These are phyloP conservation scores for Agrotis puta DNA, from an alignment of 2,888 invertebrate species.

Conservation along the genomic window DNA sequence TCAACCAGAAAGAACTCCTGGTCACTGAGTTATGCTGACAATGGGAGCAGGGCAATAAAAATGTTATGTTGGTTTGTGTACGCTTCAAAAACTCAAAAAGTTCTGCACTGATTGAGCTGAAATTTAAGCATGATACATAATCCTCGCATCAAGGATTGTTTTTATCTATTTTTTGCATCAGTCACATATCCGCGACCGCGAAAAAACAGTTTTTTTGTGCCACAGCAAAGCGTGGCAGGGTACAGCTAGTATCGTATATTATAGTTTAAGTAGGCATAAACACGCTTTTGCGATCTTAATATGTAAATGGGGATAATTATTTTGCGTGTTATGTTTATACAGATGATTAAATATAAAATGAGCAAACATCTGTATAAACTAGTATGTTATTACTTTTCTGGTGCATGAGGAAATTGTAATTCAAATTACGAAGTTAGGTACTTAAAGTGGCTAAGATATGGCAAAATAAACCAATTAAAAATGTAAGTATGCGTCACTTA, in stretches of 20 bases:
- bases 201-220: no score
- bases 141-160: no score
- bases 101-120: no score
- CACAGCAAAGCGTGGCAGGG: no score
- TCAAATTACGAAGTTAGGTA: background rate
- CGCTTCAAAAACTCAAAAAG: no score
- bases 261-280: background rate
- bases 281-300: background rate
- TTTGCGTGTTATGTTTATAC: conserved; percentile 8
- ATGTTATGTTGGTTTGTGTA: no score
- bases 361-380: conserved; percentile 9
- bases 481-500: background rate
- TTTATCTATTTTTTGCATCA: no score
- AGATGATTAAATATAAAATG: background rate
- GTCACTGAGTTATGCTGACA: no score
- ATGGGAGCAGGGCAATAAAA: no score
- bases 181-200: no score
- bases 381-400: background rate
- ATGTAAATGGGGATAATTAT: background rate
- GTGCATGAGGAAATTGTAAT: background rate
- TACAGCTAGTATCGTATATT: background rate
- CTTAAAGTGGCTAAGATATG: background rate
- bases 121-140: no score
- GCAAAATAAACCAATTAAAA: background rate
- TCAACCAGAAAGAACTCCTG: no score